Evolutionary conservation across 2,797 vertebrate genomes (phyloP).

Genomic region (Pipistrellus nathusii): DNA sequence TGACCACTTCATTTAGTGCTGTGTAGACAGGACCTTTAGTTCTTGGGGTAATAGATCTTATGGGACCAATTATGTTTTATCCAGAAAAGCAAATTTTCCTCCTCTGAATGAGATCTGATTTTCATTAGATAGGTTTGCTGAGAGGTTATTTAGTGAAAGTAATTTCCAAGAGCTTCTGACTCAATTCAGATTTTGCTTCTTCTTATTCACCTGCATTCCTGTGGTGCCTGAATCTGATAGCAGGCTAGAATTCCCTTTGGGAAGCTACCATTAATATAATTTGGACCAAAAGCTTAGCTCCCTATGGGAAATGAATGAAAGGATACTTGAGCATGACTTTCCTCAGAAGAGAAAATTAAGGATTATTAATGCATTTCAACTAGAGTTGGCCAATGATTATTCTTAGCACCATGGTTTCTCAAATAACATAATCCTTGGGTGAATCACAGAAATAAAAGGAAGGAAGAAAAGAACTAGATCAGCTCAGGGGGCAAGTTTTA

Average conservation of each 20-base stretch:
- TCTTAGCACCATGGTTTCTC: neutral
- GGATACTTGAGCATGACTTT: neutral
- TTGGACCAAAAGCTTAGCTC: neutral
- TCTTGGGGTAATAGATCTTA: constrained; percentile 70
- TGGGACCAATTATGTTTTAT: constrained; percentile 77
- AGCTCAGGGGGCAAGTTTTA: constrained; percentile 58
- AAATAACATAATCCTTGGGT: constrained; percentile 34
- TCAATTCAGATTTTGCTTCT: constrained; percentile 56
- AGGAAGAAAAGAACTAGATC: constrained; percentile 1
- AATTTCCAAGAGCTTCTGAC: constrained; percentile 65
- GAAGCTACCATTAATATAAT: constrained; percentile 14
- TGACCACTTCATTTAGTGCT: constrained; percentile 72
- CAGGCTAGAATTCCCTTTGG: neutral
- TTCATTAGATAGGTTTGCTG: constrained; percentile 72
- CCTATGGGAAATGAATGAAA: constrained; percentile 60
- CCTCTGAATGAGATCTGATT: constrained; percentile 76
- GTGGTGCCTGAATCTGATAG: neutral
- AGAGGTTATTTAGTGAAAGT: constrained; percentile 64
- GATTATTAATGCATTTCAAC: constrained; percentile 28
- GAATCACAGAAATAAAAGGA: constrained; percentile 53
- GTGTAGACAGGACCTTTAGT: constrained; percentile 70
- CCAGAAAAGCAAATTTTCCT: constrained; percentile 71
- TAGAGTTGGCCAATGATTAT: constrained; percentile 42
- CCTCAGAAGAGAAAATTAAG: constrained; percentile 65
- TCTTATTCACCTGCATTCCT: constrained; percentile 33